Conservation (phyloP, 2,113 vertebrate genomes). For the Apeltes quadracus region DNA sequence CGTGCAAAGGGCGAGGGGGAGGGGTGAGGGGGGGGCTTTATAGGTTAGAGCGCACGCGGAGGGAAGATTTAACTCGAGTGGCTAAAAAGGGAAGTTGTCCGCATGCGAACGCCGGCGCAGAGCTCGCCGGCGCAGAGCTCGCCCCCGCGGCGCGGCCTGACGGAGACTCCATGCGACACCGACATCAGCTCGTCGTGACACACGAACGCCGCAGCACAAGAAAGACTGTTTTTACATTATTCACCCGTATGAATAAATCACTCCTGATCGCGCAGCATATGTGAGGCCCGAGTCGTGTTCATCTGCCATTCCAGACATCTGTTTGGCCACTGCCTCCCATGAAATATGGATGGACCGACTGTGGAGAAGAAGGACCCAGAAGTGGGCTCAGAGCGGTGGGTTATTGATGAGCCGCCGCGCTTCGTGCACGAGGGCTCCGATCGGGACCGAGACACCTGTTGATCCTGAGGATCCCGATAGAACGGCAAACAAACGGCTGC, state of each 20-base stretch:
- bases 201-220: no score
- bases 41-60: neutral
- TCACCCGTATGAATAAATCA: constrained; percentile 70
- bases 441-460: no score
- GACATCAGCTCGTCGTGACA: constrained; percentile 57
- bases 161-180: constrained; percentile 50
- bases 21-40: neutral
- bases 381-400: constrained; percentile 22
- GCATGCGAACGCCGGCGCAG: neutral
- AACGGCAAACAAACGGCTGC: no score
- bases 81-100: neutral
- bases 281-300: constrained; percentile 59
- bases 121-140: neutral
- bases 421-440: no score
- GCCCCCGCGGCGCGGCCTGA: constrained; percentile 21
- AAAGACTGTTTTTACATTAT: constrained; percentile 66
- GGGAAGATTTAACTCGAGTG: neutral
- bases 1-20: neutral
- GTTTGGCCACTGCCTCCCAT: constrained; percentile 50
- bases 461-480: no score
- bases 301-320: constrained; percentile 75
- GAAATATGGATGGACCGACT: constrained; percentile 57
- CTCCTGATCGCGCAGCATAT: constrained; percentile 65
- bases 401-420: constrained; percentile 39
- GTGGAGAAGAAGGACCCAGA: constrained; percentile 8